Evolutionary conservation across 2,888 invertebrate genomes (phyloP), one percentile per base, ranked within the genome.

Genomic region (Rhabditophanes sp.): DNA sequence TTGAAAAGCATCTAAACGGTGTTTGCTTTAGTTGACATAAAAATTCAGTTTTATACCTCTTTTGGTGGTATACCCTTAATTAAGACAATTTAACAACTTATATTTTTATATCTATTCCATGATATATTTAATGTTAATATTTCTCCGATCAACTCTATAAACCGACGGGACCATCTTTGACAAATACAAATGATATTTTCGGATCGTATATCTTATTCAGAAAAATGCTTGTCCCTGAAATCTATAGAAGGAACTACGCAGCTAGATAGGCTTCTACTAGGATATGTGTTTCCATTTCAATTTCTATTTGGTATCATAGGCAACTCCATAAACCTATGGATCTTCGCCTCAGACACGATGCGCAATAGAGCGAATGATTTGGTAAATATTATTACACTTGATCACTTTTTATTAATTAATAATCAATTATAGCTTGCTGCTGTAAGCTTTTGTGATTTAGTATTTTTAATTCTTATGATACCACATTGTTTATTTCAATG

Each of bases 341-440:
- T 62, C 14, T 44, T 61, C 15, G 45, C 51, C 15, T 56, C 52
- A 11, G 48, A 51, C 37, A 57, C 53, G 26, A 48, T 59, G 32
- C 47, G 56, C 9, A 61, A 61, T 41, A 45, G 55, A 25, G 61
- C 61, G 29, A 58, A 55, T 29, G 61, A 61, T 40, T 41, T 61
- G 51, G 60, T 60, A 24, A 17, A 41, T 14, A 12, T 17, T 4
- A 19, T 40, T 24, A 9, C 20, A 14, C 22, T 2, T 20, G 30
- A 12, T 39, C 6, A 17, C 28, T n/a, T 1, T 5, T 29, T 23
- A 11, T 22, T 3, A 37, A 35, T 38, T 30, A 4, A 38, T 14
- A 35, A 38, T 14, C 2, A 7, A 20, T 37, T 52, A 27, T 38
- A 60, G 60, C 42, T 60, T 41, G 61, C 61, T 2, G 58, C 59